phyloP scores from a whole-genome alignment of 2,113 vertebrate species.

The Caranx melampygus region DNA sequence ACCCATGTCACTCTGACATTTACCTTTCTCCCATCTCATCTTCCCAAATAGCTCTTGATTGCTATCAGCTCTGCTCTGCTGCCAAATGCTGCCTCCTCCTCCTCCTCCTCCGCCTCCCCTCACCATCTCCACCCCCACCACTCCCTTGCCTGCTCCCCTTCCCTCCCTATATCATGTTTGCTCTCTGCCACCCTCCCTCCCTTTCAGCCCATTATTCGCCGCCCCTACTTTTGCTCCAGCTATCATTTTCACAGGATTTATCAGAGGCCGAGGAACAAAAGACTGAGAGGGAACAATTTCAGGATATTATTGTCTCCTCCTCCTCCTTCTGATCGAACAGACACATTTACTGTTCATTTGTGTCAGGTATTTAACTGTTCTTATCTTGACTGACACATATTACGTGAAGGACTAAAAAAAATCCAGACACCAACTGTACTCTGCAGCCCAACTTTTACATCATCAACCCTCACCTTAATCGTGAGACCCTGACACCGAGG shows the following conservation, averaged over 20 bases:
- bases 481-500: background rate
- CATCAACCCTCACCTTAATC: conserved; percentile 1
- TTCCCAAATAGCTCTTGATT: conserved; percentile 56
- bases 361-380: conserved; percentile 19
- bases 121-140: background rate
- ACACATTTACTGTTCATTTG: conserved; percentile 5
- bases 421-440: background rate
- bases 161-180: conserved; percentile 22
- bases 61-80: conserved; percentile 38
- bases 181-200: conserved; percentile 16
- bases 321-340: conserved; percentile 20
- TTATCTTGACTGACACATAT: background rate
- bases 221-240: conserved; percentile 22
- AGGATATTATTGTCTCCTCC: conserved; percentile 56
- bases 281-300: conserved; percentile 60
- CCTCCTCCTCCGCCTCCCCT: background rate
- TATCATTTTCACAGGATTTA: conserved; percentile 55
- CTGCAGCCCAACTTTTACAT: background rate
- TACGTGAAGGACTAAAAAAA: background rate
- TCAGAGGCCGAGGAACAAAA: conserved; percentile 66
- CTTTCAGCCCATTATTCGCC: conserved; percentile 38
- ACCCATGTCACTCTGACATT: conserved; percentile 21
- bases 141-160: background rate
- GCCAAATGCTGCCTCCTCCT: conserved; percentile 6
- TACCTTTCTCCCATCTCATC: conserved; percentile 55